A percentile compares a stretch with the other conserved stretches of the same genome.
These are phyloP conservation scores for Tetragnatha versicolor DNA, from an alignment of 1,140 invertebrate genomes.

Conservation along the genomic window DNA sequence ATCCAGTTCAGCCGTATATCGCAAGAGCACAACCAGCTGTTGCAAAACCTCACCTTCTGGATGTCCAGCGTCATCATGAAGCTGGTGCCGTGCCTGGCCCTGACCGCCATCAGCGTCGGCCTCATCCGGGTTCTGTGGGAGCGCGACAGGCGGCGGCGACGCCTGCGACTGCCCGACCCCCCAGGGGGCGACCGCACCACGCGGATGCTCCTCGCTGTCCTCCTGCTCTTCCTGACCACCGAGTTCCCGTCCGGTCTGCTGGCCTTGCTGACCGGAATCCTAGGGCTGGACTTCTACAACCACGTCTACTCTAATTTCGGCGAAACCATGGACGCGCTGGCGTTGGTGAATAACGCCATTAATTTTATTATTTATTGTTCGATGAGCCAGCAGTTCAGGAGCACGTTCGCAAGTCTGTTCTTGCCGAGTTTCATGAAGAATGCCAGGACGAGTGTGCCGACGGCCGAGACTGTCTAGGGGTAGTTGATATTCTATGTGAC, in stretches of 20 bases:
- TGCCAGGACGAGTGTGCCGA: too few relatives aligned
- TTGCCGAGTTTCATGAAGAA: conserved; percentile 48
- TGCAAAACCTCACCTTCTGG: conserved; percentile 82
- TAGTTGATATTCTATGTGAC: too few relatives aligned
- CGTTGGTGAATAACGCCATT: conserved; percentile 87
- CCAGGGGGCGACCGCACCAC: conserved; percentile 77
- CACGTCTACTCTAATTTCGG: conserved; percentile 79
- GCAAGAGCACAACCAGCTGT: conserved; percentile 67
- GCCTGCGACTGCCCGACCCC: conserved; percentile 62
- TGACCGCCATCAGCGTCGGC: conserved; percentile 82
- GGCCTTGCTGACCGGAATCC: conserved; percentile 75
- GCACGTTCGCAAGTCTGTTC: conserved; percentile 82
- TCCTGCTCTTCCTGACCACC: conserved; percentile 68
- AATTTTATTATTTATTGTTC: conserved; percentile 94
- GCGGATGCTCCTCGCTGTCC: conserved; percentile 85
- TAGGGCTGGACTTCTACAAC: conserved; percentile 76
- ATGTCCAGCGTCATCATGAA: conserved; percentile 84
- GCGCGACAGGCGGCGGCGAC: conserved; percentile 74
- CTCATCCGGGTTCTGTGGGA: conserved; percentile 70
- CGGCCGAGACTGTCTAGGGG: too few relatives aligned
- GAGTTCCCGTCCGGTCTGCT: conserved; percentile 82
- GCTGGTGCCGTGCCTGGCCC: conserved; percentile 79
- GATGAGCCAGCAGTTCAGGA: conserved; percentile 91
- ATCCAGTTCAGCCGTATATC: conserved; percentile 70
- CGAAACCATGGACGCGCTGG: conserved; percentile 85